These are phyloP conservation scores for Chondrilla cf. caribensis DNA, from an alignment of 37 sponge, comb jelly and placozoan species.

Conservation along the genomic window DNA sequence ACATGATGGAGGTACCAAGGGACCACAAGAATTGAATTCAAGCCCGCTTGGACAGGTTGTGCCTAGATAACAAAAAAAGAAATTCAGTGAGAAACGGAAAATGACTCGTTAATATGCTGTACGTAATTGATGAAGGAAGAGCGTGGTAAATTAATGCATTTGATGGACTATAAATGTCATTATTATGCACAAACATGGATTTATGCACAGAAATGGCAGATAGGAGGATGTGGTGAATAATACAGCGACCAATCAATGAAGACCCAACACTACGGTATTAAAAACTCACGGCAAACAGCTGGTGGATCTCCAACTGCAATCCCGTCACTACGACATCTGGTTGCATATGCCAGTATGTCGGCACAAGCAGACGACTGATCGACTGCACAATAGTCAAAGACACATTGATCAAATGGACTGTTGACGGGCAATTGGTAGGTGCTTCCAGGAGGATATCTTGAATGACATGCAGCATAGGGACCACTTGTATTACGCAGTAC, in stretches of 20 bases:
- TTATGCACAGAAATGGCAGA: too few relatives aligned
- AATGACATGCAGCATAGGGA: not conserved
- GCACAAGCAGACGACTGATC: not conserved
- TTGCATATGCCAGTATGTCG: not conserved
- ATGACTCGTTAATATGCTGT: too few relatives aligned
- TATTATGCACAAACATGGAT: too few relatives aligned
- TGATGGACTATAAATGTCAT: too few relatives aligned
- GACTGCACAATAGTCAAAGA: not conserved
- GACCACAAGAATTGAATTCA: not conserved
- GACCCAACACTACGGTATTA: not conserved
- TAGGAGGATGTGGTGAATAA: too few relatives aligned
- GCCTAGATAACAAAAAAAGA: not conserved
- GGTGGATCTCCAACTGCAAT: not conserved
- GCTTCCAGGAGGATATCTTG: not conserved
- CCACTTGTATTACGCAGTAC: not conserved
- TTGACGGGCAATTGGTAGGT: not conserved
- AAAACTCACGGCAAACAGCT: slow-evolving; percentile 1
- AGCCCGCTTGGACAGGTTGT: not conserved
- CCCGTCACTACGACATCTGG: not conserved
- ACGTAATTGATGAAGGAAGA: too few relatives aligned
- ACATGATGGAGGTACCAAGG: not conserved
- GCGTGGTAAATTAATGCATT: too few relatives aligned
- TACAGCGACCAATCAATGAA: too few relatives aligned
- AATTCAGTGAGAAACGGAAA: too few relatives aligned
- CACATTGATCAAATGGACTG: not conserved